Evolutionary conservation across 2,797 vertebrate species (phyloP).

Genomic region (Peromyscus attwateri): DNA sequence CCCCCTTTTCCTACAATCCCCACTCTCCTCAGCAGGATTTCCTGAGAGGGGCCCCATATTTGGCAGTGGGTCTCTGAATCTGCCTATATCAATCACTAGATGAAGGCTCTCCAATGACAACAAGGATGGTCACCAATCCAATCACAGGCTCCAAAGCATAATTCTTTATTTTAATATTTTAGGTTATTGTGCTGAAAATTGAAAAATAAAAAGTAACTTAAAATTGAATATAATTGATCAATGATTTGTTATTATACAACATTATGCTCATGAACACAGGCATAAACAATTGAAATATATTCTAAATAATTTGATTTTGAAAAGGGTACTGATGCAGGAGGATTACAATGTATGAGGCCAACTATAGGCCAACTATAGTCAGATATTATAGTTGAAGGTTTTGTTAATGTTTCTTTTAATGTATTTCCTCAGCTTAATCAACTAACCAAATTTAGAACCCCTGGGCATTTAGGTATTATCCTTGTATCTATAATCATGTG

Average conservation of each 20-base stretch:
- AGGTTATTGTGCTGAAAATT: constrained; percentile 17
- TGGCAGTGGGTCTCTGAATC: background rate
- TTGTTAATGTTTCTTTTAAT: background rate
- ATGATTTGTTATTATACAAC: background rate
- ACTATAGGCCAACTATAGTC: background rate
- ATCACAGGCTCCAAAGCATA: background rate
- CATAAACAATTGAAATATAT: constrained; percentile 5
- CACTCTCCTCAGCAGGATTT: background rate
- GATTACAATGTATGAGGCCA: background rate
- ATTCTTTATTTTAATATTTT: constrained; percentile 49
- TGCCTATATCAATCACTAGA: background rate
- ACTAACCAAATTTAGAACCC: background rate
- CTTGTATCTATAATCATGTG: background rate
- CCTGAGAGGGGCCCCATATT: background rate
- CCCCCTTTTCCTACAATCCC: background rate
- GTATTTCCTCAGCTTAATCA: background rate
- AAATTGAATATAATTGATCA: background rate
- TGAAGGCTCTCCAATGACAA: background rate
- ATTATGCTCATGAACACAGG: background rate
- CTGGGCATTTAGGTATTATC: background rate
- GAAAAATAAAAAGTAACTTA: background rate
- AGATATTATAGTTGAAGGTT: background rate
- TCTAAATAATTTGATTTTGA: background rate
- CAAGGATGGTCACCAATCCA: background rate
- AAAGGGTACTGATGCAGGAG: background rate